These are phyloP conservation scores for Drosophila biarmipes DNA, from an alignment of 1,140 invertebrate genomes.

Conservation along the genomic window DNA sequence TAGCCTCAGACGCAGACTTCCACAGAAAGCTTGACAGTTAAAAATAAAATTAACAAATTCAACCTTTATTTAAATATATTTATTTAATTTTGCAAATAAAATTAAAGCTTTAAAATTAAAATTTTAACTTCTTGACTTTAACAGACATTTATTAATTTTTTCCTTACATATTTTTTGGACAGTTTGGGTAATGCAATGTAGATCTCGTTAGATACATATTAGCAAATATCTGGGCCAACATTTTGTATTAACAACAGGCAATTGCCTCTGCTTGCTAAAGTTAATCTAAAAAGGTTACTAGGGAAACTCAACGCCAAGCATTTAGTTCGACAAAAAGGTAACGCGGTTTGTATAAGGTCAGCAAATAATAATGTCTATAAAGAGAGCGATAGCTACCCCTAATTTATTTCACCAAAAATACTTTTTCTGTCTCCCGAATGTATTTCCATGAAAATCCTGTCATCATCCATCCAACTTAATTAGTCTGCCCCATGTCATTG, in stretches of 20 bases:
- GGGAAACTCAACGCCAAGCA: background rate
- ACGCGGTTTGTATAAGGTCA: too few species aligned
- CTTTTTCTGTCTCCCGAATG: background rate
- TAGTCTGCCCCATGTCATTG: constrained; percentile 28
- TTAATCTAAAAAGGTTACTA: background rate
- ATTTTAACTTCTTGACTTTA: too few species aligned
- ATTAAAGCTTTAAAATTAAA: too few species aligned
- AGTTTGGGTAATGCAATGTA: too few species aligned
- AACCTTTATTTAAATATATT: too few species aligned
- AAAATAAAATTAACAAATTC: background rate
- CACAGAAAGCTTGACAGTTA: background rate
- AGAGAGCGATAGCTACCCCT: background rate
- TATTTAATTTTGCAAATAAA: too few species aligned
- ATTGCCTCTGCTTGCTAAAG: background rate
- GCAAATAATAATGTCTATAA: too few species aligned
- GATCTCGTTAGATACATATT: too few species aligned
- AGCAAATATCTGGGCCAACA: background rate
- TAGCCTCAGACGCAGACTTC: background rate
- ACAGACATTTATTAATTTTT: too few species aligned
- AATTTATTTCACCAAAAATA: background rate
- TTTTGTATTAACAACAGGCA: background rate
- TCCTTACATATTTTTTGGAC: too few species aligned
- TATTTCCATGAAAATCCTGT: constrained; percentile 1
- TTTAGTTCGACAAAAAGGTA: too few species aligned
- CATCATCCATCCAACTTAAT: constrained; percentile 16